These are phyloP conservation scores for Gobiocypris rarus DNA, from an alignment of 2,113 vertebrate genomes.

Conservation along the genomic window DNA sequence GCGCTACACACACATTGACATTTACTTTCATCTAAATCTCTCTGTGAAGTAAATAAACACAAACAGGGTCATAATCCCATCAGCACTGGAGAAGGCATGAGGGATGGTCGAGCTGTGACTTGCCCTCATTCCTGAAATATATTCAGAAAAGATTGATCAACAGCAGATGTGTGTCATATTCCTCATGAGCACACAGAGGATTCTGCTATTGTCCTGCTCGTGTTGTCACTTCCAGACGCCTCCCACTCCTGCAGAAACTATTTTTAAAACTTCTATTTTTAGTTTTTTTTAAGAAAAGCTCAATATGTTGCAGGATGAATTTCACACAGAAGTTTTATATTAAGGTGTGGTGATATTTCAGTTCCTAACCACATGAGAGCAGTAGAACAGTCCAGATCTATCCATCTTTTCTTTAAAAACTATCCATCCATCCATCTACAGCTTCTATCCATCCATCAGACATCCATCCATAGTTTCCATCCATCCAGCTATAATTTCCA, in stretches of 20 bases:
- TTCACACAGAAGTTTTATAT: not conserved
- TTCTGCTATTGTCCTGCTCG: not conserved
- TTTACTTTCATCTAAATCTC: no score
- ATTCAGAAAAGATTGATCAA: not conserved
- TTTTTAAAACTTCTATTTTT: slow-evolving; percentile 10
- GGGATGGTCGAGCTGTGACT: not conserved
- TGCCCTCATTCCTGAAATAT: slow-evolving; percentile 14
- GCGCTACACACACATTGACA: not conserved
- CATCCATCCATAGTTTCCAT: no score
- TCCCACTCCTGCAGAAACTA: not conserved
- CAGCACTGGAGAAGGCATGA: not conserved
- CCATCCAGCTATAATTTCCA: no score
- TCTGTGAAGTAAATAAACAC: not conserved
- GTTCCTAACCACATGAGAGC: not conserved
- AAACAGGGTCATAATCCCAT: not conserved
- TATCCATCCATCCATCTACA: no score
- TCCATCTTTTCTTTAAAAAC: no score
- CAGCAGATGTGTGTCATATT: not conserved
- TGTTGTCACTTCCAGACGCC: not conserved
- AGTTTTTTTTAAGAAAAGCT: not conserved
- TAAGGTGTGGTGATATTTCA: not conserved
- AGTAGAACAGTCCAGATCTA: not conserved
- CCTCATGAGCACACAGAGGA: not conserved
- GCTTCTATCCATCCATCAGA: no score
- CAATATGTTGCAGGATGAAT: not conserved